Evolutionary conservation across 2,888 invertebrate genomes (phyloP), one percentile per base, ranked within the genome.

Genomic region (Oxystoma pomonae): DNA sequence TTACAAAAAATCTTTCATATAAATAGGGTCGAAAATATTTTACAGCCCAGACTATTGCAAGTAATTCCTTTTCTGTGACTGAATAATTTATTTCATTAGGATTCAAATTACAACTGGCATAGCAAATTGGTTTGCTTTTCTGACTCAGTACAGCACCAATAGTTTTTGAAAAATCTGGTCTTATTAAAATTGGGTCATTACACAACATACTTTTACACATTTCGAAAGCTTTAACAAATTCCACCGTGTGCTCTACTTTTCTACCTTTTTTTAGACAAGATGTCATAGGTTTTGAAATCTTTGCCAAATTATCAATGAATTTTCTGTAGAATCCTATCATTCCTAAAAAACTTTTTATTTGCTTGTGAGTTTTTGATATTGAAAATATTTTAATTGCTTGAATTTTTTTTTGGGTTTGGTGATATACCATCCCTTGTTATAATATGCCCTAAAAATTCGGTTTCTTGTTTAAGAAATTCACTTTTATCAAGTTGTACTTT

Each of bases 341-440:
- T 22, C 68, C 68, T 19, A 71, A 57, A 60, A 70, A 70, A 18
- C 66, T 63, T 66, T 70, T 68, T 9, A 69, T 70, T 64, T 70
- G 65, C 60, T 69, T 70, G 1, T 55, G 55, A 1, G 65, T 67
- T 60, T 65, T 68, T 20, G 69, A 70, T 16, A 69, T 55, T 1
- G 69, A 65, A 21, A 64, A 70, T 20, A 69, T 65, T 62, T 57
- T 51, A 20, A 68, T 62, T 7, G 65, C 66, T 20, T 63, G 19
- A 2, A 69, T 67, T 67, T 69, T 69, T n/a, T 2, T 50, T 35
- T 2, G 65, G 66, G 52, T 67, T 67, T 7, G 69, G 67, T 64
- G 61, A 67, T 50, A 69, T 68, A 9, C 71, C 70, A 16, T 70
- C 62, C 1, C 67, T 62, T 18, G 70, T 69, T 21, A 70, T 59